A percentile compares a stretch with the other conserved stretches of the same genome.
These are phyloP conservation scores for Caiman crocodilus DNA, from an alignment of 2,797 vertebrate genomes.

Conservation along the genomic window DNA sequence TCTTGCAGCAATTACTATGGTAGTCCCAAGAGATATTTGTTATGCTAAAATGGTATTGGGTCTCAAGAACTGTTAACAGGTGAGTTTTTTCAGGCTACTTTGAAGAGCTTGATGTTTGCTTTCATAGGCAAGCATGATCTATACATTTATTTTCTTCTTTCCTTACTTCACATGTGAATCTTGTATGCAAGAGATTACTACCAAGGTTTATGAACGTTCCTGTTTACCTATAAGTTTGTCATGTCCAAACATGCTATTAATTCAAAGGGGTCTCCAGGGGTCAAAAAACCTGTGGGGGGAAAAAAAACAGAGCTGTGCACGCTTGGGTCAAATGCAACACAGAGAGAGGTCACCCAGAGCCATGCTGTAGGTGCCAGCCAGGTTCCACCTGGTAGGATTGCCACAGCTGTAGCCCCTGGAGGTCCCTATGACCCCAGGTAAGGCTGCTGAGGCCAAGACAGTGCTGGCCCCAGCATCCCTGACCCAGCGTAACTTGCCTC, in stretches of 20 bases:
- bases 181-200: conserved; percentile 72
- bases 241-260: conserved; percentile 60
- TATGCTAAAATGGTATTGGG: conserved; percentile 66
- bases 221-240: conserved; percentile 72
- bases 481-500: no score
- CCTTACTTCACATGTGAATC: conserved; percentile 68
- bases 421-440: no score
- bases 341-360: no score
- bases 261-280: no score
- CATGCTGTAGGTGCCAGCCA: no score
- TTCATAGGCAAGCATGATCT: conserved; percentile 71
- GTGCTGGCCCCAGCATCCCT: no score
- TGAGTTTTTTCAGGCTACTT: conserved; percentile 69
- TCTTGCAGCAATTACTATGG: conserved; percentile 73
- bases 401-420: no score
- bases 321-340: no score
- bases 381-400: no score
- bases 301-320: no score
- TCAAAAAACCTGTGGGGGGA: no score
- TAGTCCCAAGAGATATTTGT: conserved; percentile 74
- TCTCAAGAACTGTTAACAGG: conserved; percentile 59
- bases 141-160: conserved; percentile 71
- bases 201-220: conserved; percentile 74
- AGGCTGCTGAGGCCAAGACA: no score
- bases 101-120: conserved; percentile 71